Percentiles rank a stretch among this genome's conserved stretches.
Evolutionary conservation across 2,888 invertebrate species (phyloP).

Genomic region (Elegia similella): DNA sequence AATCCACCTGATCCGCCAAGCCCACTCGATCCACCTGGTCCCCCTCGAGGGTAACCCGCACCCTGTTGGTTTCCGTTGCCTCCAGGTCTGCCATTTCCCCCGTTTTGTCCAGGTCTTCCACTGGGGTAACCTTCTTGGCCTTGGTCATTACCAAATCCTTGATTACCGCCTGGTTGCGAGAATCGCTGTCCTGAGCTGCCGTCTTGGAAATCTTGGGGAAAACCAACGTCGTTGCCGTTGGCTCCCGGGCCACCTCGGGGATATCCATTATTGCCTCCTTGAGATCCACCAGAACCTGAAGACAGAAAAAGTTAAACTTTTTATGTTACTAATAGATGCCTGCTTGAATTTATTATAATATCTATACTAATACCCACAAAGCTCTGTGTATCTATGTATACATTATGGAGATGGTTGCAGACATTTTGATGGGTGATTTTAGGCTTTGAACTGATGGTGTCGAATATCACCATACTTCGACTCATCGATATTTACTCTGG

Average conservation of each 20-base stretch:
- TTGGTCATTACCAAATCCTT: constrained; percentile 14
- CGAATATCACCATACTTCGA: too few relatives aligned
- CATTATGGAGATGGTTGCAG: too few relatives aligned
- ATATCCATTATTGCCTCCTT: constrained; percentile 47
- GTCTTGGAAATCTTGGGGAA: constrained; percentile 14
- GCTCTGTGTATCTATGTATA: too few relatives aligned
- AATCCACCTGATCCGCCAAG: constrained; percentile 30
- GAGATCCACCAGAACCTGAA: constrained; percentile 30
- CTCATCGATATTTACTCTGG: too few relatives aligned
- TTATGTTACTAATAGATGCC: too few relatives aligned
- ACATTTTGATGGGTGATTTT: too few relatives aligned
- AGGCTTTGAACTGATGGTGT: too few relatives aligned
- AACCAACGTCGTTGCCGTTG: constrained; percentile 25
- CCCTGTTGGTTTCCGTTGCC: not conserved
- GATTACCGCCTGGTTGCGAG: constrained; percentile 22
- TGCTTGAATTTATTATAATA: not conserved
- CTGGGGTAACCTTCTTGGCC: constrained; percentile 35
- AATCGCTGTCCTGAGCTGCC: constrained; percentile 22
- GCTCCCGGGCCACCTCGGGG: constrained; percentile 31
- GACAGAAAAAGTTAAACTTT: not conserved
- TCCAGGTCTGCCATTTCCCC: not conserved
- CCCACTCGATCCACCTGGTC: not conserved
- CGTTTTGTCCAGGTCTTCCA: constrained; percentile 35
- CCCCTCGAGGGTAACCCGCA: not conserved
- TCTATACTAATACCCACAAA: too few relatives aligned